Evolutionary conservation across 1,140 invertebrate species (phyloP).

Genomic region (Nymphalis io): DNA sequence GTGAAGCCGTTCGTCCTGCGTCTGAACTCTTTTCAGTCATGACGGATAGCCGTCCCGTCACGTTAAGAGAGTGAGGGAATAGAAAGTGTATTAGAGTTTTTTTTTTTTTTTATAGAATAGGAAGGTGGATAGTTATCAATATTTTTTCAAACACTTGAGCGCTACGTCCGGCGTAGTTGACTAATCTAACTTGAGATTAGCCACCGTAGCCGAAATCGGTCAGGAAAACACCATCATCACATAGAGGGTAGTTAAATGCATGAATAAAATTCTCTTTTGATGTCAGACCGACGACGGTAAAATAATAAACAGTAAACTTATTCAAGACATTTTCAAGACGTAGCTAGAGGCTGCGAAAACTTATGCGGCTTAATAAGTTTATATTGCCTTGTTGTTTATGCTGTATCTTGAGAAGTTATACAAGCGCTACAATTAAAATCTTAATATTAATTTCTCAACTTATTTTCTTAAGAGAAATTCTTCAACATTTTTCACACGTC

Average conservation of each 20-base stretch:
- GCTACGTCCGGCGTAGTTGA: too few species aligned
- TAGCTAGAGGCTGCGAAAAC: constrained; percentile 15
- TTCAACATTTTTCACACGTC: not conserved
- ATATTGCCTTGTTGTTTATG: constrained; percentile 24
- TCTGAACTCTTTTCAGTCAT: too few species aligned
- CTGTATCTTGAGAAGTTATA: constrained; percentile 18
- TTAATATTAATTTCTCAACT: constrained; percentile 11
- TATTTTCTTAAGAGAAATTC: constrained; percentile 9
- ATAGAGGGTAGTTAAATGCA: not conserved
- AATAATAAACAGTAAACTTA: constrained; percentile 28
- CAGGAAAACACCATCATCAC: too few species aligned
- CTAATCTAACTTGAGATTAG: too few species aligned
- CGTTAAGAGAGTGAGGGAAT: too few species aligned
- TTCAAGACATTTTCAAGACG: constrained; percentile 23
- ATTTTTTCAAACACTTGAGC: too few species aligned
- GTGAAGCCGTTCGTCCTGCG: too few species aligned
- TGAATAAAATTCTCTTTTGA: constrained; percentile 19
- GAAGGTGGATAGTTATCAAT: too few species aligned
- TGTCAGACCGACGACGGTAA: constrained; percentile 17
- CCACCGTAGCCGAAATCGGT: too few species aligned
- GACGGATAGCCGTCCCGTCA: too few species aligned
- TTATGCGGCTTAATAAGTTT: constrained; percentile 28
- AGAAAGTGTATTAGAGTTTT: too few species aligned
- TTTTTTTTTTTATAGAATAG: too few species aligned
- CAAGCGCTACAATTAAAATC: constrained; percentile 20